Base-by-base conservation (phyloP, 2,113 vertebrate species). In the Pomatostomus ruficeps region DNA sequence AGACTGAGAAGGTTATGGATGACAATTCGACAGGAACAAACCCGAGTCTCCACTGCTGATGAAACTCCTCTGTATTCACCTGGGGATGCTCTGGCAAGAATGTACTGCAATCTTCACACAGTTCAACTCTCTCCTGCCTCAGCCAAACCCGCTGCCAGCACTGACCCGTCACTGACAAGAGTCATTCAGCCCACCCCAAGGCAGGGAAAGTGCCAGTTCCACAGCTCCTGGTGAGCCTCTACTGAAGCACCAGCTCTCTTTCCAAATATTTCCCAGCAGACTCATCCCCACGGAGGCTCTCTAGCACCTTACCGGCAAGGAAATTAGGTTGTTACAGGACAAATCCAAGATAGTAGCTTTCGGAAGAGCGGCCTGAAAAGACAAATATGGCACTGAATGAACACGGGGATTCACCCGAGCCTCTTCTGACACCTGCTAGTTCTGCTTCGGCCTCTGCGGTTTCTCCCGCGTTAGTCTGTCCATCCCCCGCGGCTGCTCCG, bases 321-420 rank as follows among this genome's bases (percentile, higher is more conserved):
- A 97, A 51, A 96, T 96, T 22, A 99, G 98, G 93, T 99, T 99
- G 97, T 99, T 99, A 93, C 99, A 99, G 42, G 99, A 99, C 94
- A 99, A 97, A 94, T 99, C 99, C 98, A 99, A 67, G 10, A 98
- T 10, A 1, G 99, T 99, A 10, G 98, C 99, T 97, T 99, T 99
- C 14, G 99, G 98, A 76, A 99, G 98, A 21, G 98, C 97, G 14
- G 98, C 98, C 99, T 99, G 98, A 48, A 95, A 95, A 97, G 85
- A 77, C 52, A 94, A 87, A 43, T 42, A 78, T 54, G 88, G 80
- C 78, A 73, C 49, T n/a, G 52, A 51, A 48, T 96, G 67, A 94
- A 7, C 85, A 9, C 0, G 24, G 17, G 20, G 42, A 8, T 19
- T 19, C 61, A 10, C 12, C 38, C 9, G 1, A 3, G 11, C 16